Percentiles rank a stretch among this genome's conserved stretches.
Evolutionary conservation across 2,113 vertebrate genomes (phyloP).

Genomic region (Pseudopipra pipra): DNA sequence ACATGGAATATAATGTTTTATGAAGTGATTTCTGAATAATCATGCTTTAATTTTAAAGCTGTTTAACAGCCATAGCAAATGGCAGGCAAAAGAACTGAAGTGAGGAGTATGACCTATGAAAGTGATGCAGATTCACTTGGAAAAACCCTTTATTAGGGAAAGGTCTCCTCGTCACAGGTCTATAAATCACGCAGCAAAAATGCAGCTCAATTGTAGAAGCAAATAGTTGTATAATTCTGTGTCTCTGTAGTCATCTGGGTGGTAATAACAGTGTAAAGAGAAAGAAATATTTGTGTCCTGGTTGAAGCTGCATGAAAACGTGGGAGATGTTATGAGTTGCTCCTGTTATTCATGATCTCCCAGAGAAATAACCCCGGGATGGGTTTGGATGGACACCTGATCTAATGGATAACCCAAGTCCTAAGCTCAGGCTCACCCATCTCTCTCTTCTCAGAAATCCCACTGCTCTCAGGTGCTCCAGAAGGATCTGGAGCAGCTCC

Average conservation of each 20-base stretch:
- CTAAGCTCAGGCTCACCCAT: not conserved
- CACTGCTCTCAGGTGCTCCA: not conserved
- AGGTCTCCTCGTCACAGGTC: not conserved
- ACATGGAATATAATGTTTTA: not conserved
- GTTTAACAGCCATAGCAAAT: slow-evolving; percentile 26
- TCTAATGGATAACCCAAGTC: not conserved
- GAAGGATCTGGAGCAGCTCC: not conserved
- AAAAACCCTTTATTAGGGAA: not conserved
- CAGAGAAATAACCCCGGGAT: not conserved
- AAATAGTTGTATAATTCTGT: not conserved
- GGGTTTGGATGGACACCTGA: not conserved
- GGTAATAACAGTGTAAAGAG: not conserved
- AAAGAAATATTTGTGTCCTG: not conserved
- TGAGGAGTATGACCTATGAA: not conserved
- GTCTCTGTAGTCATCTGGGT: not conserved
- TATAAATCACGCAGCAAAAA: not conserved
- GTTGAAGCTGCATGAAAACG: not conserved
- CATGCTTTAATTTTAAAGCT: not conserved
- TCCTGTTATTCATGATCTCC: not conserved
- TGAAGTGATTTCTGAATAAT: slow-evolving; percentile 13
- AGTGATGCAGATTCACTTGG: not conserved
- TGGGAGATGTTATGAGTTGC: not conserved
- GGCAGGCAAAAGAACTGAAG: not conserved
- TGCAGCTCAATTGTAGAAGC: not conserved
- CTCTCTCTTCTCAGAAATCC: not conserved